These are phyloP conservation scores for Andrena marginata DNA, from an alignment of 2,888 invertebrate species.

Conservation along the genomic window DNA sequence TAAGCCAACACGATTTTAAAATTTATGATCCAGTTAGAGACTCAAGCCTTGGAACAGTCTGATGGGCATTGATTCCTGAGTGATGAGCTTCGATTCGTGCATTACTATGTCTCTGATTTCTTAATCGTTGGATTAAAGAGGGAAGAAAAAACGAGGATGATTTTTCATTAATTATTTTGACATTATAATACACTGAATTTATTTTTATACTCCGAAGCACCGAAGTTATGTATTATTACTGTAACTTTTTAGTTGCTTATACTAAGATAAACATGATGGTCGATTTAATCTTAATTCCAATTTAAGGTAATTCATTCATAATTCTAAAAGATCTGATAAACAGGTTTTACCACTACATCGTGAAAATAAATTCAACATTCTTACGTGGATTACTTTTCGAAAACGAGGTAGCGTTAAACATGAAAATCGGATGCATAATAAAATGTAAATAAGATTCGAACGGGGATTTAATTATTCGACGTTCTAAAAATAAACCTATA, in stretches of 20 bases:
- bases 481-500: constrained; percentile 21
- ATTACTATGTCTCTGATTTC: too few relatives aligned
- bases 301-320: not conserved
- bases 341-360: not conserved
- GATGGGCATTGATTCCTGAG: too few relatives aligned
- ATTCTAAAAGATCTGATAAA: not conserved
- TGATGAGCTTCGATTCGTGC: too few relatives aligned
- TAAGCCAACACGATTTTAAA: not conserved
- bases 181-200: too few relatives aligned
- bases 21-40: not conserved
- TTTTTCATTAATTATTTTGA: too few relatives aligned
- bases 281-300: not conserved
- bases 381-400: not conserved
- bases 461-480: constrained; percentile 12
- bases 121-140: too few relatives aligned
- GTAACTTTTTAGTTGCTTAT: too few relatives aligned
- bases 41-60: too few relatives aligned
- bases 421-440: not conserved
- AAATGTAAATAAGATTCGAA: not conserved
- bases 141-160: too few relatives aligned
- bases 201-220: too few relatives aligned
- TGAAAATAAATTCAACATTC: not conserved
- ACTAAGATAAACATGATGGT: not conserved
- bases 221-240: too few relatives aligned
- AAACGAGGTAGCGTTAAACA: not conserved